Evolutionary conservation across 1,140 invertebrate species (phyloP), one percentile per base, ranked within the genome.

Genomic region (Oscheius sp.): DNA sequence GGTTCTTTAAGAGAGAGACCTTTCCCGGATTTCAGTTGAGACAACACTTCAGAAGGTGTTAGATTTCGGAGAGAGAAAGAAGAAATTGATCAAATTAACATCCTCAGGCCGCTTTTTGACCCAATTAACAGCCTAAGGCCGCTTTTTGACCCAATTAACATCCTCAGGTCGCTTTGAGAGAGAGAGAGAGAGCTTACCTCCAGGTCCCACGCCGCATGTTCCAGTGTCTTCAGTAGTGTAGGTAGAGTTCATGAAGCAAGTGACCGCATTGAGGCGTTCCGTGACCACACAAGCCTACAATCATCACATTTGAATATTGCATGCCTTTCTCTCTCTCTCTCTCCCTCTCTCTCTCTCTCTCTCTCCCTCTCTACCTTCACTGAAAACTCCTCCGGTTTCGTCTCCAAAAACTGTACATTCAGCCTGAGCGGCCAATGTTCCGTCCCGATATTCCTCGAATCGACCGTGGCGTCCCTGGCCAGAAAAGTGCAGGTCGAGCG

Each of bases 211-310:
- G 28, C 49, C 49, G 28, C 49, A 55, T 55, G 7, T 15, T 7
- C 7, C 49, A 26, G 28, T 55, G 15, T 55, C 49, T 23, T 55
- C 49, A 4, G 4, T 7, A 13, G 7, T 55, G 28, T 55, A 55
- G 49, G 49, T 55, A 13, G 49, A 55, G 23, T 55, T 55, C 49
- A 55, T 55, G 49, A 55, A 55, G 23, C 49, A 55, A 7, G 49
- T 55, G 23, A 26, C 49, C 49, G 49, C 28, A 26, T 55, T 55
- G 7, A 55, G 49, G 28, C 49, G 49, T 23, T 55, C 49, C 7
- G 49, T 55, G 7, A 55, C 49, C 15, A 55, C 49, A 26, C 49
- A 55, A 23, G 49, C 49, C 49, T 55, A 23, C 7, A 55, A 55
- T 13, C 28, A 10, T 42, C 38, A 42, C 7, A 42, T 10, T 42